phyloP scores from a whole-genome alignment of 1,140 invertebrate genomes.

The Temnothorax nylanderi region DNA sequence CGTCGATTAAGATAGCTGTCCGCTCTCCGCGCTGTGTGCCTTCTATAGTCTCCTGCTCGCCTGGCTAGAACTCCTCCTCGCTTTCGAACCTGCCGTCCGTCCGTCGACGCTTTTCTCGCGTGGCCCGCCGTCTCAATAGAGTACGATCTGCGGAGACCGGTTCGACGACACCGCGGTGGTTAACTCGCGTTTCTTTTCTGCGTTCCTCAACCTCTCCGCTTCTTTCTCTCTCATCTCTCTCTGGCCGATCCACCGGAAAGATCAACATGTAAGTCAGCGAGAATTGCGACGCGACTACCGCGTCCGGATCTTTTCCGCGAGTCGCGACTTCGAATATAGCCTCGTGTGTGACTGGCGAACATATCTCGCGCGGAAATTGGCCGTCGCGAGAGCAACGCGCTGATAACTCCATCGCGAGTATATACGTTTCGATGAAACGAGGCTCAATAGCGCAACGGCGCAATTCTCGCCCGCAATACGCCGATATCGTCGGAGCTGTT shows the following conservation, averaged over 20 bases:
- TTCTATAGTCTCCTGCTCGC: constrained; percentile 64
- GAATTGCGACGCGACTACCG: constrained; percentile 16
- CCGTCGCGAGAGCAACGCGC: background rate
- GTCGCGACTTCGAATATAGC: background rate
- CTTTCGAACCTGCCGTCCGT: constrained; percentile 9
- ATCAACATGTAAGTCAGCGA: background rate
- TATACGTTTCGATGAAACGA: background rate
- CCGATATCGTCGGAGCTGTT: constrained; percentile 50
- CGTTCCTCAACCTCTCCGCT: background rate
- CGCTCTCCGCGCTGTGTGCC: constrained; percentile 61
- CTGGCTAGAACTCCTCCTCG: constrained; percentile 55
- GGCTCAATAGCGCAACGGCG: background rate
- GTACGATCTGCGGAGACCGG: constrained; percentile 46
- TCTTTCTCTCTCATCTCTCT: background rate
- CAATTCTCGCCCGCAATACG: constrained; percentile 48
- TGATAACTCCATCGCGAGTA: constrained; percentile 6
- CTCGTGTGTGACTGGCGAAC: background rate
- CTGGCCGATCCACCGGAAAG: background rate
- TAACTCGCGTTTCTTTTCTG: background rate
- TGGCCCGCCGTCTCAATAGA: constrained; percentile 59
- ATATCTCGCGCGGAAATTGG: constrained; percentile 25
- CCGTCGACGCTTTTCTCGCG: constrained; percentile 44
- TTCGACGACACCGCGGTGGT: constrained; percentile 41
- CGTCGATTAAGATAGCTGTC: constrained; percentile 83
- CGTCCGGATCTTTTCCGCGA: background rate